These are phyloP conservation scores for Aporophyla nigra DNA, from an alignment of 2,888 invertebrate genomes.

Conservation along the genomic window DNA sequence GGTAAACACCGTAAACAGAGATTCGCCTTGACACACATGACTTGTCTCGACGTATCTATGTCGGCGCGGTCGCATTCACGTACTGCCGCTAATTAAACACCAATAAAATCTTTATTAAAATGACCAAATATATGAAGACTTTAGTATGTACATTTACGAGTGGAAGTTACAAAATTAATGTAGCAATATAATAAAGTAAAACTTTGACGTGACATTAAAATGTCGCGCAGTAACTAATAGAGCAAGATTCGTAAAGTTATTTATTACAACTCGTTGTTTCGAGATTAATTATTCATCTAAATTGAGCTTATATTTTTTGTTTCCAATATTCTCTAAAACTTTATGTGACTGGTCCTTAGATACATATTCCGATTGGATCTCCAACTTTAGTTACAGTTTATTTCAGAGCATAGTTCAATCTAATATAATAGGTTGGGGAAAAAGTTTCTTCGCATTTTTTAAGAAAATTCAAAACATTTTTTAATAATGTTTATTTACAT, in stretches of 20 bases:
- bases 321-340: background rate
- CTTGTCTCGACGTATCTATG: slow-evolving; percentile 58
- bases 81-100: slow-evolving; percentile 81
- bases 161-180: slow-evolving; percentile 71
- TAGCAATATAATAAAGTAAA: slow-evolving; percentile 56
- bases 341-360: background rate
- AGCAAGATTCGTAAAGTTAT: slow-evolving; percentile 44
- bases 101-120: slow-evolving; percentile 82
- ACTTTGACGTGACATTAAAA: slow-evolving; percentile 50
- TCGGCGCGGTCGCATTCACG: slow-evolving; percentile 74
- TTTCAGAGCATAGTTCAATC: background rate
- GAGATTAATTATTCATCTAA: slow-evolving; percentile 10
- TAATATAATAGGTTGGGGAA: too few species aligned
- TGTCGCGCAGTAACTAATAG: slow-evolving; percentile 44
- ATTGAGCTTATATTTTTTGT: background rate
- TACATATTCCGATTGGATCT: background rate
- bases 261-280: slow-evolving; percentile 29
- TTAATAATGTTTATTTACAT: too few species aligned
- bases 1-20: slow-evolving; percentile 71
- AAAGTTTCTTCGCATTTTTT: too few species aligned
- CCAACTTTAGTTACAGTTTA: background rate
- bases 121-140: slow-evolving; percentile 68
- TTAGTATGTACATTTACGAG: slow-evolving; percentile 70
- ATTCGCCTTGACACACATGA: slow-evolving; percentile 84
- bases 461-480: too few species aligned